Base-by-base conservation (phyloP, 2,888 invertebrate species). In the Rhopalosiphum nymphaeae region DNA sequence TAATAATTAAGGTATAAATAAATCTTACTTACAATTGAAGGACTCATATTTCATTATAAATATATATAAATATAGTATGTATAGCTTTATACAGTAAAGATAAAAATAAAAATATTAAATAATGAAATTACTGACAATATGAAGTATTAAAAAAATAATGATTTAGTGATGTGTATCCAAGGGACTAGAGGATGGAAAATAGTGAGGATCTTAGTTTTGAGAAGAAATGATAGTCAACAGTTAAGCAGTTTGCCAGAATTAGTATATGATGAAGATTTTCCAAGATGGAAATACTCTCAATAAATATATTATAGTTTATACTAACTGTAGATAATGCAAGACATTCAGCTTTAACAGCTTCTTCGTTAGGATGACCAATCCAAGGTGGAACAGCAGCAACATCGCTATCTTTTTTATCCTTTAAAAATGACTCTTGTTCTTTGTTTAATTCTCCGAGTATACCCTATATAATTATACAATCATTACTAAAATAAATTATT, bases 361-460 rank as follows among this genome's bases (percentile, higher is more conserved):
- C 98, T 96, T 99, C 99, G 96, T 99, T 99, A 95, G 98, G 97
- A 95, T 98, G 98, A 10, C 99, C 99, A 94, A 98, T 97, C 99
- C 99, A 99, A 25, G 99, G 99, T 61, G 98, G 97, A 13, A 98
- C 97, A 90, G 98, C 97, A 67, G 97, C 97, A 89, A 96, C 96
- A 95, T 96, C 96, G 95, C 97, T 97, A 95, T 97, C 97, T 94
- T 97, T 97, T 96, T 99, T 98, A 94, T 98, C 98, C 96, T 98
- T 98, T 95, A 99, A 97, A 96, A 99, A 99, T 91, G 98, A 98
- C 95, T 99, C 98, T 96, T 99, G 99, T 96, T 99, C 99, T 96
- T 98, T 98, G 96, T 98, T 98, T 96, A 99, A 98, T 95, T 99
- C 99, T 92, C 99, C 99, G 95, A 99, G 97, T 96, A 99, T 97